phyloP scores from a whole-genome alignment of 1,140 invertebrate genomes.

The Nephila pilipes region DNA sequence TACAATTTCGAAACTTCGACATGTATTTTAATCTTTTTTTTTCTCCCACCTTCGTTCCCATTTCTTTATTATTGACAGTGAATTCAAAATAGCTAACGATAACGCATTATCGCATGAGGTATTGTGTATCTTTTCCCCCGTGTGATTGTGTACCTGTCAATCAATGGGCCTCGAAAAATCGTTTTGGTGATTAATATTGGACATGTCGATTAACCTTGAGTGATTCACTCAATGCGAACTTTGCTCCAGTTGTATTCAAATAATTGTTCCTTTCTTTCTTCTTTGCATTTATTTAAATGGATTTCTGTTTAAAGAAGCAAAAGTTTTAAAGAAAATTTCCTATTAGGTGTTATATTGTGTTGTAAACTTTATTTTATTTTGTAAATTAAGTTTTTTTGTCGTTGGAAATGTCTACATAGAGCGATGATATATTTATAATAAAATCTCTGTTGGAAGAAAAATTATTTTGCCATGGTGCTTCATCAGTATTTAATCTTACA shows the following conservation, averaged over 20 bases:
- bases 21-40: not conserved
- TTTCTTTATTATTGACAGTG: not conserved
- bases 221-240: not conserved
- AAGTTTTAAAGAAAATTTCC: no score
- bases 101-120: conserved; percentile 1
- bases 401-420: no score
- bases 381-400: no score
- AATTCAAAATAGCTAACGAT: not conserved
- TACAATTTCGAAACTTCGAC: not conserved
- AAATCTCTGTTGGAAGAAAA: no score
- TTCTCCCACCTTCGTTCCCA: not conserved
- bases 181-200: not conserved
- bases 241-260: not conserved
- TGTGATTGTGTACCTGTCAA: not conserved
- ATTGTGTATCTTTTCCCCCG: not conserved
- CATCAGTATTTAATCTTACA: no score
- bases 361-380: no score
- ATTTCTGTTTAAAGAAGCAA: no score
- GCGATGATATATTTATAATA: no score
- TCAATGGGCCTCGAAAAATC: not conserved
- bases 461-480: no score
- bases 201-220: not conserved
- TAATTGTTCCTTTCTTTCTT: no score
- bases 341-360: no score
- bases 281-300: no score